Conservation (phyloP, 2,797 vertebrate species). For the Pempheris klunzingeri region DNA sequence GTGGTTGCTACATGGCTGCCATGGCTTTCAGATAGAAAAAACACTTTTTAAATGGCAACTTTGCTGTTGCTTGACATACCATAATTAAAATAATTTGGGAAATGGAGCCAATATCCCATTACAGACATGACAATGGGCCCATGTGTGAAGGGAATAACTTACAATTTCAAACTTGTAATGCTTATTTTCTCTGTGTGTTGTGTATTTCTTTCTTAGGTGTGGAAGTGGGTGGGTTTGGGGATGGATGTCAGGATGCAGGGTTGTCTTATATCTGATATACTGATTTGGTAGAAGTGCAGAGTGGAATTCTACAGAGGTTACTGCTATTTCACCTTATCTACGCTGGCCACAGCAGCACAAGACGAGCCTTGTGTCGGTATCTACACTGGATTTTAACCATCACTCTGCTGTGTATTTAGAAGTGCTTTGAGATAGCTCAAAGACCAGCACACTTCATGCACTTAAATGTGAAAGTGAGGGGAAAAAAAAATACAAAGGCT, state of each 20-base stretch:
- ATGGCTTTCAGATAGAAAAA: not conserved
- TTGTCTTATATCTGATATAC: not conserved
- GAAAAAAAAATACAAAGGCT: not conserved
- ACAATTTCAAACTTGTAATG: not conserved
- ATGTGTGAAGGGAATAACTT: conserved; percentile 1
- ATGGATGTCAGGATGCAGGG: too few species aligned
- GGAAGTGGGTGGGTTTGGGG: not conserved
- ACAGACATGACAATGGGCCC: not conserved
- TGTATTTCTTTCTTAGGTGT: not conserved
- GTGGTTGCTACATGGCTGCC: not conserved
- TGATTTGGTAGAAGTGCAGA: not conserved
- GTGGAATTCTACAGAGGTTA: not conserved
- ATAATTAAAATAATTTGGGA: conserved; percentile 1
- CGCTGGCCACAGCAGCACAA: not conserved
- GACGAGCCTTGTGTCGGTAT: not conserved
- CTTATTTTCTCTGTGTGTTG: not conserved
- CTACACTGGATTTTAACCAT: not conserved
- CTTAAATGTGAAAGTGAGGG: not conserved
- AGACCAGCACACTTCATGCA: not conserved
- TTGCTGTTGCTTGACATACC: not conserved
- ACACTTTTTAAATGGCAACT: not conserved
- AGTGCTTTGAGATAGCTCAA: conserved; percentile 11
- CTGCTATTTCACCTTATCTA: not conserved
- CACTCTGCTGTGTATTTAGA: not conserved
- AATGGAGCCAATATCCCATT: not conserved